Conservation (phyloP, 2,888 invertebrate genomes). For the Parnassius mnemosyne region DNA sequence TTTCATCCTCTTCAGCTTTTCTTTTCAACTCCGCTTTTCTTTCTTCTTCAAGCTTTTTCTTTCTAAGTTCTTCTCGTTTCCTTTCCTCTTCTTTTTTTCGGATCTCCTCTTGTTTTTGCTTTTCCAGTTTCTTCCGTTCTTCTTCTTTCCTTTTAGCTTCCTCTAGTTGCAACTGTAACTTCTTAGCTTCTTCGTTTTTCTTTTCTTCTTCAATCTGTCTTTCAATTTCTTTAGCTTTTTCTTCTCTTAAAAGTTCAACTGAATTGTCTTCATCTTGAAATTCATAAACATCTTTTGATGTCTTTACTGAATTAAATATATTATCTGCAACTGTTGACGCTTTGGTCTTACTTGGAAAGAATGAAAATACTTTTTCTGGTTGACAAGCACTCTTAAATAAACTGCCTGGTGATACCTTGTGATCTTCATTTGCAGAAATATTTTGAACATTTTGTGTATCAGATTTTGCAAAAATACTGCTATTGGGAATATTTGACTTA, state of each 20-base stretch:
- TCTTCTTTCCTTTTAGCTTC: slow-evolving; percentile 38
- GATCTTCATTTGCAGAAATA: slow-evolving; percentile 26
- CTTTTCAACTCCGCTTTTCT: slow-evolving; percentile 54
- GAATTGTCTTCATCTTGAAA: slow-evolving; percentile 36
- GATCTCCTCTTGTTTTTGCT: slow-evolving; percentile 47
- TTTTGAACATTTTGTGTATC: neutral
- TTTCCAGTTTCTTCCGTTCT: slow-evolving; percentile 38
- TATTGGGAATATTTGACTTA: slow-evolving; percentile 36
- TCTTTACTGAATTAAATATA: slow-evolving; percentile 55
- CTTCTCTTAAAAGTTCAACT: slow-evolving; percentile 30
- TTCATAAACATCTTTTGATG: slow-evolving; percentile 50
- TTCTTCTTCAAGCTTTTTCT: slow-evolving; percentile 59
- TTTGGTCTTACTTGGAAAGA: slow-evolving; percentile 67
- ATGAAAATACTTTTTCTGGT: slow-evolving; percentile 46
- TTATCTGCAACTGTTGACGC: slow-evolving; percentile 57
- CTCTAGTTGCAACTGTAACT: slow-evolving; percentile 38
- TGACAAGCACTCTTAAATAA: slow-evolving; percentile 60
- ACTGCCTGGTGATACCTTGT: slow-evolving; percentile 55
- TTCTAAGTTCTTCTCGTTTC: slow-evolving; percentile 50
- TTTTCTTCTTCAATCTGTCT: slow-evolving; percentile 44
- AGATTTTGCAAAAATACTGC: slow-evolving; percentile 27
- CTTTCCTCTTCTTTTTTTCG: slow-evolving; percentile 55
- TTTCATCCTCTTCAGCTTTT: slow-evolving; percentile 57
- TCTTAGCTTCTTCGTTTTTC: slow-evolving; percentile 36
- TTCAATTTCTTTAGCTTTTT: slow-evolving; percentile 46